Conservation (phyloP, 2,797 vertebrate species). For the Nannoperca australis region DNA sequence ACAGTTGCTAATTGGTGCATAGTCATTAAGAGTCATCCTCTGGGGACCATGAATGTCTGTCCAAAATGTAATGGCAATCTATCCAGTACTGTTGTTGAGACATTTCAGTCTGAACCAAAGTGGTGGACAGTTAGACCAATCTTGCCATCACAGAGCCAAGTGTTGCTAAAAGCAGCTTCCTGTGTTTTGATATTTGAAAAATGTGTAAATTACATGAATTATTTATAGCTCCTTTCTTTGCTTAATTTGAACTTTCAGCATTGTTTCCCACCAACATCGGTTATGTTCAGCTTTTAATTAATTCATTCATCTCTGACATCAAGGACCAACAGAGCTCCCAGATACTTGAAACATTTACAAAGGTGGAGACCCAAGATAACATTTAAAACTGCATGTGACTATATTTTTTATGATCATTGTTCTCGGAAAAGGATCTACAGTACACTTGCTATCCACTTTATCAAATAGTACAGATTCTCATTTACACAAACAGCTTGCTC, state of each 20-base stretch:
- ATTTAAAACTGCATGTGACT: constrained; percentile 47
- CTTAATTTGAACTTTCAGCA: background rate
- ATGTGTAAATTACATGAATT: background rate
- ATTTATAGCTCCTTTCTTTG: background rate
- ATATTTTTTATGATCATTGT: constrained; percentile 31
- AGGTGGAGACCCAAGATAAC: constrained; percentile 20
- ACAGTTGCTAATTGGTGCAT: background rate
- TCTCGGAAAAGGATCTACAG: constrained; percentile 20
- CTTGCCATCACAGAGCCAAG: background rate
- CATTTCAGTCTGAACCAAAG: background rate
- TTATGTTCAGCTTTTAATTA: constrained; percentile 5
- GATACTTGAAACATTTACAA: constrained; percentile 40
- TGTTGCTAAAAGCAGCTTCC: background rate
- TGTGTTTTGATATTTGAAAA: constrained; percentile 10
- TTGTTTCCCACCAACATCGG: background rate
- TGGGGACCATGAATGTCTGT: background rate
- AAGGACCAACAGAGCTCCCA: constrained; percentile 9
- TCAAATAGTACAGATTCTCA: constrained; percentile 51
- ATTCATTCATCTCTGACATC: constrained; percentile 24
- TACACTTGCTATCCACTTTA: constrained; percentile 41
- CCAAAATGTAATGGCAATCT: background rate
- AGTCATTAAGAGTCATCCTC: background rate
- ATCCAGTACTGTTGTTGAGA: background rate
- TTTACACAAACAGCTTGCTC: constrained; percentile 50
- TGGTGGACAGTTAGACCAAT: no score